A percentile compares a stretch with the other conserved stretches of the same genome.
Conservation (phyloP, 2,888 invertebrate genomes). For the Clanis bilineata region DNA sequence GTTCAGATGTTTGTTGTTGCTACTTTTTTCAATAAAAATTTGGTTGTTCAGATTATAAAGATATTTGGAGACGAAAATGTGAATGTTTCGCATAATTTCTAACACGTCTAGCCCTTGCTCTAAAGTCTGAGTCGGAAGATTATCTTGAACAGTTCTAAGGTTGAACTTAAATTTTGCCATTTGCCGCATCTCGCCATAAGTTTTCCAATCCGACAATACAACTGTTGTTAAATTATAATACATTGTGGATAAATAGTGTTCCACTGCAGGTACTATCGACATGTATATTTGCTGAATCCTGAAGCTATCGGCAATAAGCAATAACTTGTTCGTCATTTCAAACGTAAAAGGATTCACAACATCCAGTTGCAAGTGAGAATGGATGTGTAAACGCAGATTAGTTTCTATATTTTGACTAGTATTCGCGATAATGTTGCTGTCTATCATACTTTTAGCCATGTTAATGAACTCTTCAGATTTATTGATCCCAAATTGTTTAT, state of each 20-base stretch:
- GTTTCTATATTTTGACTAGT: constrained; percentile 95
- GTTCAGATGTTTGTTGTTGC: constrained; percentile 96
- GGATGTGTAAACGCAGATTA: constrained; percentile 94
- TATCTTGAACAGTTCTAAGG: constrained; percentile 92
- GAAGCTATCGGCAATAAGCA: constrained; percentile 82
- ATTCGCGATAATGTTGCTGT: constrained; percentile 84
- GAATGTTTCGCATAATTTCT: constrained; percentile 98
- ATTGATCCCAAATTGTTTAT: constrained; percentile 47
- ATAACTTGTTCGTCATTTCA: constrained; percentile 84
- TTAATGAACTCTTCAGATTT: constrained; percentile 61
- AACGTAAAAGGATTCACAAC: constrained; percentile 87
- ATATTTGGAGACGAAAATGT: constrained; percentile 96
- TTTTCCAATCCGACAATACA: constrained; percentile 98
- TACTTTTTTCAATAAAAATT: constrained; percentile 95
- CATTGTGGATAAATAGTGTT: constrained; percentile 95
- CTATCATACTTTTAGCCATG: constrained; percentile 67
- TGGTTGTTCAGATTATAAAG: constrained; percentile 98
- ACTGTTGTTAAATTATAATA: constrained; percentile 99
- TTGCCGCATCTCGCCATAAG: constrained; percentile 97
- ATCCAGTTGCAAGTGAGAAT: constrained; percentile 92
- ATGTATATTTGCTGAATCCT: constrained; percentile 81
- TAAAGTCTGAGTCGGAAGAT: constrained; percentile 96
- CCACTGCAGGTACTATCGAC: constrained; percentile 87
- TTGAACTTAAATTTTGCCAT: constrained; percentile 93
- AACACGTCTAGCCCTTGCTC: constrained; percentile 98